Evolutionary conservation across 2,888 invertebrate genomes (phyloP).

Genomic region (Lasius fuliginosus): DNA sequence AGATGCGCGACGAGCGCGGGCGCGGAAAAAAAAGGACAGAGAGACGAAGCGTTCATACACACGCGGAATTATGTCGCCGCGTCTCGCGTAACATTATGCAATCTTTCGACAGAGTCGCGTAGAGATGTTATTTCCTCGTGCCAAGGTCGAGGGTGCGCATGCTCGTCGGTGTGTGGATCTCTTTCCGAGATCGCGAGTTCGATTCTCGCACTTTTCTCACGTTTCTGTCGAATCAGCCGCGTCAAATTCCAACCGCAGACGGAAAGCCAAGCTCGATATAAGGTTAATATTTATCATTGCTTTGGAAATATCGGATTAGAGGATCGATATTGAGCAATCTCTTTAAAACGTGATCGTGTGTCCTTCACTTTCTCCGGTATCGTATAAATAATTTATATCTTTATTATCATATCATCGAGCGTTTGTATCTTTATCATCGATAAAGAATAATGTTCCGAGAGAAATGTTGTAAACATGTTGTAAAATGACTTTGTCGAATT

Average conservation of each 20-base stretch:
- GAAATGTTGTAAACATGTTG: background rate
- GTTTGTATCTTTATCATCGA: constrained; percentile 8
- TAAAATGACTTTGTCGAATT: background rate
- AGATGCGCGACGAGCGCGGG: constrained; percentile 14
- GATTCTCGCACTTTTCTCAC: constrained; percentile 50
- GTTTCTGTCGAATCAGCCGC: constrained; percentile 6
- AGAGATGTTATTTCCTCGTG: constrained; percentile 63
- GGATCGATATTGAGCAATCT: background rate
- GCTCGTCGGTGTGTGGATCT: constrained; percentile 55
- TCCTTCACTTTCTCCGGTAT: background rate
- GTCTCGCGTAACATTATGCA: constrained; percentile 76
- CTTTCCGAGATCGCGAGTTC: constrained; percentile 18
- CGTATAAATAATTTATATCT: background rate
- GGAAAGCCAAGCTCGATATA: background rate
- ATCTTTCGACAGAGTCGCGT: constrained; percentile 65
- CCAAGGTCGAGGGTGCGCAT: constrained; percentile 63
- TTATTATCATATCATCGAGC: background rate
- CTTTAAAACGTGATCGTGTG: background rate
- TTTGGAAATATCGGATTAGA: background rate
- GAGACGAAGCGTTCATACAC: constrained; percentile 9
- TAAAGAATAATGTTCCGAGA: constrained; percentile 7
- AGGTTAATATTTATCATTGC: background rate
- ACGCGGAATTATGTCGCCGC: constrained; percentile 38
- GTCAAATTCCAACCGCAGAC: background rate
- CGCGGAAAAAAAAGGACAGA: constrained; percentile 35